phyloP scores from a whole-genome alignment of 2,113 vertebrate genomes.

The Gopherus flavomarginatus region DNA sequence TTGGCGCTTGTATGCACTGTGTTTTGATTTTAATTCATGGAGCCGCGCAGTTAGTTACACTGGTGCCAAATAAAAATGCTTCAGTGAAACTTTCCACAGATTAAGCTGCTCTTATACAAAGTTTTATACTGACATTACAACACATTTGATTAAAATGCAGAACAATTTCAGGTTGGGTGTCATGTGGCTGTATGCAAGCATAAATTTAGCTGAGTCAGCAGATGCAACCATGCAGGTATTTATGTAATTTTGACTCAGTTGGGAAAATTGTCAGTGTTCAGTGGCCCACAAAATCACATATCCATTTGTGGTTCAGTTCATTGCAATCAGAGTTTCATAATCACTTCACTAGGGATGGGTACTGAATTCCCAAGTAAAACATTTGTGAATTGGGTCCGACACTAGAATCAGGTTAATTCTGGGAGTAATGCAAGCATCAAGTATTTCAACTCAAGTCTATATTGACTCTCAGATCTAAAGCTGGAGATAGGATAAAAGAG shows the following conservation, averaged over 20 bases:
- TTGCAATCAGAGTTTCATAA: conserved; percentile 55
- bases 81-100: neutral
- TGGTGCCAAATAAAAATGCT: neutral
- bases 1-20: conserved; percentile 19
- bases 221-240: conserved; percentile 71
- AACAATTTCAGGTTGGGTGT: conserved; percentile 58
- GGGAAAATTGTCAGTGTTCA: conserved; percentile 51
- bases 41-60: conserved; percentile 57
- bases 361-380: conserved; percentile 28
- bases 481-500: neutral
- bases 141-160: conserved; percentile 66
- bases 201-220: conserved; percentile 69
- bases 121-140: conserved; percentile 50
- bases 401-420: neutral
- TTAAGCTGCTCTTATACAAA: conserved; percentile 71
- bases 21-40: conserved; percentile 50
- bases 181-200: conserved; percentile 40
- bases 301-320: conserved; percentile 57
- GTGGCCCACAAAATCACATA: conserved; percentile 58
- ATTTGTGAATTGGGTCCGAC: neutral
- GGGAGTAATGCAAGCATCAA: neutral
- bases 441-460: conserved; percentile 2
- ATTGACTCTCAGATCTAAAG: neutral
- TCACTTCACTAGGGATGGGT: conserved; percentile 36
- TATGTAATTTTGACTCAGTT: conserved; percentile 54